A percentile compares a stretch with the other conserved stretches of the same genome.
These are phyloP conservation scores for Castor canadensis DNA, from an alignment of 2,113 vertebrate genomes.

Conservation along the genomic window DNA sequence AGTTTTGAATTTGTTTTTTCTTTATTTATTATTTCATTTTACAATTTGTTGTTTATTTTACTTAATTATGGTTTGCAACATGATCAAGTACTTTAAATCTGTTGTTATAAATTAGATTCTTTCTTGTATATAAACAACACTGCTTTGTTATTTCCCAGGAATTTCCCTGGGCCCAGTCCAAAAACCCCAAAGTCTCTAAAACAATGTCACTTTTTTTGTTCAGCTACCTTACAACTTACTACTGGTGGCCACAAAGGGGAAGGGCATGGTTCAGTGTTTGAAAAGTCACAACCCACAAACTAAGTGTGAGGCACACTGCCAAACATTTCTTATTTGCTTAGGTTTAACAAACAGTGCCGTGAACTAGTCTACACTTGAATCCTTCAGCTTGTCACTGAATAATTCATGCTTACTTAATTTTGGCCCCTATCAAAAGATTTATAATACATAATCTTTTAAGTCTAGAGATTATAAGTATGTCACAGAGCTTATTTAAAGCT, in stretches of 20 bases:
- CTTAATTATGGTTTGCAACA: slow-evolving; percentile 64
- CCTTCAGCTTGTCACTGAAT: slow-evolving; percentile 62
- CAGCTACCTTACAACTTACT: not conserved
- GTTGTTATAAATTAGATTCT: slow-evolving; percentile 61
- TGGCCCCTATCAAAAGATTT: slow-evolving; percentile 74
- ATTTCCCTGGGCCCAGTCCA: slow-evolving; percentile 64
- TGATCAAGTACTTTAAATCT: slow-evolving; percentile 70
- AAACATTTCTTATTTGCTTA: slow-evolving; percentile 56
- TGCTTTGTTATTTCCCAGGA: slow-evolving; percentile 63
- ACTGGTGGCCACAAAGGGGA: not conserved
- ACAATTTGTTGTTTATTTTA: slow-evolving; percentile 71
- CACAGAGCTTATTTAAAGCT: slow-evolving; percentile 66
- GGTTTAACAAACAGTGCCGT: slow-evolving; percentile 55
- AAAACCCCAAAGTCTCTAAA: slow-evolving; percentile 11
- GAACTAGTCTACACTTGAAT: slow-evolving; percentile 62
- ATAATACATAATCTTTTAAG: slow-evolving; percentile 72
- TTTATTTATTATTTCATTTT: slow-evolving; percentile 54
- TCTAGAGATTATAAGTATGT: slow-evolving; percentile 66
- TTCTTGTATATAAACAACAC: slow-evolving; percentile 43
- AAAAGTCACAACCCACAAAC: not conserved
- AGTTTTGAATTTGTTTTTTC: slow-evolving; percentile 22
- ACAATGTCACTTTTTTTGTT: not conserved
- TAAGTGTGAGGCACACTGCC: slow-evolving; percentile 8
- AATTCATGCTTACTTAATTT: slow-evolving; percentile 77
- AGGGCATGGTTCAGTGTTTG: not conserved